These are phyloP conservation scores for Hypena proboscidalis DNA, from an alignment of 2,888 invertebrate species.

Conservation along the genomic window DNA sequence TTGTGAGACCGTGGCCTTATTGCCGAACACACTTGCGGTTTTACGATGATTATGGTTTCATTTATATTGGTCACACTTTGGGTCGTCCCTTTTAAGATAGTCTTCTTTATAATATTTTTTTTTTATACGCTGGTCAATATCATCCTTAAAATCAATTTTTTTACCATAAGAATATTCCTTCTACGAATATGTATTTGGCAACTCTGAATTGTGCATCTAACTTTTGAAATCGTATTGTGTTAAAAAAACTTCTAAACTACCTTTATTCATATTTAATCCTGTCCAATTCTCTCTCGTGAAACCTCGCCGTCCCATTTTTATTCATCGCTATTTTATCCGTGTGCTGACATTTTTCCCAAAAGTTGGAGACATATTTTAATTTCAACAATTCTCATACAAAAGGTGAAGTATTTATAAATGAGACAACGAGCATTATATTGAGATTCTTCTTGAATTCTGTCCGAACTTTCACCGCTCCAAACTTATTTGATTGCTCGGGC, in stretches of 20 bases:
- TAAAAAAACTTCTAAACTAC: too few species aligned
- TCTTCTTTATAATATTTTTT: too few species aligned
- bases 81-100: too few species aligned
- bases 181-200: too few species aligned
- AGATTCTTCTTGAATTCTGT: conserved; percentile 23
- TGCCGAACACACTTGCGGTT: not conserved
- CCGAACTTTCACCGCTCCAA: conserved; percentile 4
- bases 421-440: conserved; percentile 17
- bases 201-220: too few species aligned
- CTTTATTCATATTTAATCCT: too few species aligned
- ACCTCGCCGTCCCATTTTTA: conserved; percentile 3
- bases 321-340: not conserved
- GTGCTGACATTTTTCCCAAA: conserved; percentile 14
- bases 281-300: not conserved
- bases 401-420: conserved; percentile 32
- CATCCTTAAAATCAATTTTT: not conserved
- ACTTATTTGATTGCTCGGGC: conserved; percentile 10
- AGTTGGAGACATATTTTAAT: conserved; percentile 29
- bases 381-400: conserved; percentile 28
- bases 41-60: not conserved
- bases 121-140: too few species aligned
- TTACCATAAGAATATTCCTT: too few species aligned
- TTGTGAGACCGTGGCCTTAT: conserved; percentile 26
- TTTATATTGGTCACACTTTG: too few species aligned
- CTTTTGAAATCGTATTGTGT: too few species aligned